Conservation (phyloP, 2,113 vertebrate genomes). For the Pterocles burchelli region DNA sequence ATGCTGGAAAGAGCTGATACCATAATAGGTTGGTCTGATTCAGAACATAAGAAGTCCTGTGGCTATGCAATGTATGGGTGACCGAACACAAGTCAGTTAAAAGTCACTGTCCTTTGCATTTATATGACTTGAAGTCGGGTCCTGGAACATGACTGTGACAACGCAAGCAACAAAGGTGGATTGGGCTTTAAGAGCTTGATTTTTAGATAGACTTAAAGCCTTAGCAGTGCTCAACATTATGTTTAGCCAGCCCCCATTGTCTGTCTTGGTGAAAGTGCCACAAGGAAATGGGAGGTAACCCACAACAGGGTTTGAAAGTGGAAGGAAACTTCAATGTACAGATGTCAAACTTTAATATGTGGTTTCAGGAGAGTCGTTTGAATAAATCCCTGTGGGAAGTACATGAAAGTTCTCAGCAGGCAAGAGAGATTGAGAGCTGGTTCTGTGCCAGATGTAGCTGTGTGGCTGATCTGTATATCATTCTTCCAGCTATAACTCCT, state of each 20-base stretch:
- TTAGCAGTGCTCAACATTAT: not conserved
- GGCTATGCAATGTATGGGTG: not conserved
- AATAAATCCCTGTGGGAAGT: not conserved
- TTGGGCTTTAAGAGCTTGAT: not conserved
- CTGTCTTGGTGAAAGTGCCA: not conserved
- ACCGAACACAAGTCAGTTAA: not conserved
- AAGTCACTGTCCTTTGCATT: not conserved
- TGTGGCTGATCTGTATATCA: not conserved
- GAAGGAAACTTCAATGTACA: not conserved
- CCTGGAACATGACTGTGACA: not conserved
- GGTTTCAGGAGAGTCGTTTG: not conserved
- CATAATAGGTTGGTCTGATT: not conserved
- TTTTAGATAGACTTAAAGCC: not conserved
- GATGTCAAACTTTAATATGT: not conserved
- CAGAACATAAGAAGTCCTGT: not conserved
- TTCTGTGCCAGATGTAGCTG: not conserved
- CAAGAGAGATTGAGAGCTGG: not conserved
- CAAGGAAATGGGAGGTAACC: not conserved
- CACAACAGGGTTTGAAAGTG: not conserved
- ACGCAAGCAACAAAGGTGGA: not conserved
- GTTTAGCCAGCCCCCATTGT: not conserved
- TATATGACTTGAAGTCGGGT: not conserved
- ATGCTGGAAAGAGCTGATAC: not conserved
- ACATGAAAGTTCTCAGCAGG: not conserved
- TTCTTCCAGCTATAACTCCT: not conserved